Evolutionary conservation across 2,888 invertebrate species (phyloP), one percentile per base, ranked within the genome.

Genomic region (Ptilodon capucinus): DNA sequence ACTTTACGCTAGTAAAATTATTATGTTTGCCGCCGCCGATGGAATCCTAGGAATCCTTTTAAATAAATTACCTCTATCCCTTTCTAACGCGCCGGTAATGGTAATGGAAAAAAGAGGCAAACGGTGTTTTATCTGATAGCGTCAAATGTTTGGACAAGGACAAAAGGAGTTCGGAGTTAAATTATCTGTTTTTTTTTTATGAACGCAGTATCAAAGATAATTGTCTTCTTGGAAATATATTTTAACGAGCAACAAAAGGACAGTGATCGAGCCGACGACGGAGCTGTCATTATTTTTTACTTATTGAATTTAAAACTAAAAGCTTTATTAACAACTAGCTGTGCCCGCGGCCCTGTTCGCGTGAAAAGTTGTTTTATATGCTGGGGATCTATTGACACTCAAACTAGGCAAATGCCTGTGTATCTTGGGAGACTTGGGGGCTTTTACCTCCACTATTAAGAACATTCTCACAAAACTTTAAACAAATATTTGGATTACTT

Each of bases 1-100:
- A 57, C 63, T 67, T 66, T 49, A 58, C 63, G 65, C 60, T 64
- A 56, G 56, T 70, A 72, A 74, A 71, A 67, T 56, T 63, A 60
- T 63, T 64, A n/a, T n/a, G 67, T 60, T 54, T 57, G 60, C 60
- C 69, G 57, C 57, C 51, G 52, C 57, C 49, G 57, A 54, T 58
- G 51, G 58, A 56, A 69, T 71, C 64, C 42, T 57, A n/a, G n/a
- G 51, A 57, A 58, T 68, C 67, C 64, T 40, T 54, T 60, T 52
- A 30, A 48, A 46, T 57, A 43, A 42, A 35, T 35, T 45, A 36
- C 30, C 46, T 48, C 30, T 13, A 36, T 51, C 21, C 23, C 54
- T 53, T 39, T 46, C 13, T 17, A 40, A 44, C 30, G 45, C 21
- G 35, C 25, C n/a, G 46, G 9, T 40, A 40, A 54, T 44, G 46